phyloP scores from a whole-genome alignment of 2,113 vertebrate genomes.

The Nerophis ophidion region DNA sequence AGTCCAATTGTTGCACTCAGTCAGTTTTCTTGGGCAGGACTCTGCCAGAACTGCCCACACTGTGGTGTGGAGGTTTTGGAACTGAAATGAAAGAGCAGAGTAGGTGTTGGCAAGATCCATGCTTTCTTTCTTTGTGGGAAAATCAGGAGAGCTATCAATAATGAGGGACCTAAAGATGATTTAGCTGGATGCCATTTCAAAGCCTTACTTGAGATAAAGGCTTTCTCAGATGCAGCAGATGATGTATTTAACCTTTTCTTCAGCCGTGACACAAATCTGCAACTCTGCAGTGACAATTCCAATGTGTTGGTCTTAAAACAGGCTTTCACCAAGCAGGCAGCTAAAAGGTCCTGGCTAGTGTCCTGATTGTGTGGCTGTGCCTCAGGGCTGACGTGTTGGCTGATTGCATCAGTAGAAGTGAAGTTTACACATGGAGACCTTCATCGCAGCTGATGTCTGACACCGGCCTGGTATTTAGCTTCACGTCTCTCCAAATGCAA shows the following conservation, averaged over 20 bases:
- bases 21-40: conserved; percentile 61
- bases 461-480: conserved; percentile 51
- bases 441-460: conserved; percentile 46
- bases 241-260: conserved; percentile 72
- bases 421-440: conserved; percentile 40
- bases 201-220: conserved; percentile 45
- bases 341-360: conserved; percentile 68
- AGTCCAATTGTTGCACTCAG: conserved; percentile 67
- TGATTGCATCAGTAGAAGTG: conserved; percentile 45
- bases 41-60: conserved; percentile 70
- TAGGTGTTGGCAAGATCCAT: conserved; percentile 70
- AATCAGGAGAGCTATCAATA: conserved; percentile 65
- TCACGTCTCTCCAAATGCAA: conserved; percentile 42
- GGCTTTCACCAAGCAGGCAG: conserved; percentile 41
- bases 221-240: conserved; percentile 40
- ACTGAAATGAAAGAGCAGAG: conserved; percentile 69
- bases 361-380: conserved; percentile 47
- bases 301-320: conserved; percentile 57
- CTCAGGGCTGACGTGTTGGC: conserved; percentile 42
- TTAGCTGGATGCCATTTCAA: conserved; percentile 51
- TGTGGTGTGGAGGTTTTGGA: conserved; percentile 69
- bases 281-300: conserved; percentile 60
- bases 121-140: conserved; percentile 64
- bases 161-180: conserved; percentile 54
- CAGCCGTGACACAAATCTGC: conserved; percentile 43